Percentiles rank a stretch among this genome's conserved stretches.
Conservation (phyloP, 64 coral and sea anemone species). For the Cladopsammia gracilis region DNA sequence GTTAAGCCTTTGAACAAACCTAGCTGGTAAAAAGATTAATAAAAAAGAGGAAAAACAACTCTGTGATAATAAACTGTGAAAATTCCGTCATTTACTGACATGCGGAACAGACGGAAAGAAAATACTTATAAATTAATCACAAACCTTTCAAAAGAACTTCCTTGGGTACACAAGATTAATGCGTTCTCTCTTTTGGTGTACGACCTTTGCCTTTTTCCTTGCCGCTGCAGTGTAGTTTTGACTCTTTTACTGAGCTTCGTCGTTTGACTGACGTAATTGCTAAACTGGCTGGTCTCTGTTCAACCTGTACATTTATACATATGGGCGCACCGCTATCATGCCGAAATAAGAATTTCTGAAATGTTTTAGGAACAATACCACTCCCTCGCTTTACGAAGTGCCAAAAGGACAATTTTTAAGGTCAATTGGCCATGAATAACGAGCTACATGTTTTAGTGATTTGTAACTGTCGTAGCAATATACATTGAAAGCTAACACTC, state of each 20-base stretch:
- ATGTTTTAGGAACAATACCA: background rate
- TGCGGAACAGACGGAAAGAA: too few relatives aligned
- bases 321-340: background rate
- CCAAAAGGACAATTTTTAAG: background rate
- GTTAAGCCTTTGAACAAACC: too few relatives aligned
- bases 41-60: too few relatives aligned
- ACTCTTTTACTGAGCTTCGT: background rate
- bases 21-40: too few relatives aligned
- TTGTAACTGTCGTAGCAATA: conserved; percentile 19
- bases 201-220: too few relatives aligned
- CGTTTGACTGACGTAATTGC: conserved; percentile 31
- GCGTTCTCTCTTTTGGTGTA: too few relatives aligned
- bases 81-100: too few relatives aligned
- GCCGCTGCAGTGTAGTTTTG: too few relatives aligned
- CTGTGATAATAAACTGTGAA: too few relatives aligned
- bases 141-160: too few relatives aligned
- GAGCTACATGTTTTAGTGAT: background rate
- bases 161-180: too few relatives aligned
- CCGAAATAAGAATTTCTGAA: conserved; percentile 25
- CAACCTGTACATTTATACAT: background rate
- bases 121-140: too few relatives aligned
- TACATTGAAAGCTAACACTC: background rate
- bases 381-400: background rate
- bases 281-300: background rate
- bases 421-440: background rate